Conservation (phyloP, 2,888 invertebrate species). For the Cataglyphis cursor region DNA sequence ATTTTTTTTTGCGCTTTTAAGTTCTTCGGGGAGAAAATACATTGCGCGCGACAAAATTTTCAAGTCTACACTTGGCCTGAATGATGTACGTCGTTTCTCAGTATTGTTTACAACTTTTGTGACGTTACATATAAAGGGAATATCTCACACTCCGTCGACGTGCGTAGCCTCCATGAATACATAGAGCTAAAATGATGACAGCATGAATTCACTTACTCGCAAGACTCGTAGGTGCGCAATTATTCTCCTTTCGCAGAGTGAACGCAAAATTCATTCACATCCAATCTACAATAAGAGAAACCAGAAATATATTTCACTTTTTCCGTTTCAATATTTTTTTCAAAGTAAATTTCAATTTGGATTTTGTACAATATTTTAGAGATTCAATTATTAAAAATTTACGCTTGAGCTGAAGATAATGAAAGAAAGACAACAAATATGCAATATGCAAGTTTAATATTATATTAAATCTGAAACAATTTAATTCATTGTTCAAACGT, state of each 20-base stretch:
- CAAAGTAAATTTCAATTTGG: not conserved
- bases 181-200: constrained; percentile 6
- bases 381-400: not conserved
- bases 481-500: not conserved
- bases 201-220: not conserved
- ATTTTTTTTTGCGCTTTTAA: not conserved
- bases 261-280: not conserved
- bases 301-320: not conserved
- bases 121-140: not conserved
- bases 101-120: constrained; percentile 16
- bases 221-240: not conserved
- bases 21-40: not conserved
- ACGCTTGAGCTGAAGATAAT: not conserved
- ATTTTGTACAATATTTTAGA: not conserved
- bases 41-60: constrained; percentile 22
- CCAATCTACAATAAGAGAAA: not conserved
- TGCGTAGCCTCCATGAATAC: not conserved
- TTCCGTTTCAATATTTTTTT: not conserved
- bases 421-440: not conserved
- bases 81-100: constrained; percentile 24
- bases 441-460: not conserved
- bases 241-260: not conserved
- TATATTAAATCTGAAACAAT: not conserved
- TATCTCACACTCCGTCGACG: constrained; percentile 6
- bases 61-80: constrained; percentile 27